Evolutionary conservation across 2,113 vertebrate genomes (phyloP), one percentile per base, ranked within the genome.

Genomic region (Syngnathus typhle): DNA sequence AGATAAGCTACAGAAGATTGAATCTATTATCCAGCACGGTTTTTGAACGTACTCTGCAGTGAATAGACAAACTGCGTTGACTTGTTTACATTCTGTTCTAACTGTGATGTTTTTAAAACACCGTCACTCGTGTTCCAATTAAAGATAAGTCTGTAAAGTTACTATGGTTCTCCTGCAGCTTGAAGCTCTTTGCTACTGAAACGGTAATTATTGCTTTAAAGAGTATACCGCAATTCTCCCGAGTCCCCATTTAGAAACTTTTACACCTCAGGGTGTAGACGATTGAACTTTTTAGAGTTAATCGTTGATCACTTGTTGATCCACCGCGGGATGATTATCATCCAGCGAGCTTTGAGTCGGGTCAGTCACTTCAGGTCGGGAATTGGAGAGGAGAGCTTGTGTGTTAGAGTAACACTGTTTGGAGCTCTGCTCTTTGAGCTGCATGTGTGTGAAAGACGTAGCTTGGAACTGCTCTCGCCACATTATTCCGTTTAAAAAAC

Each of bases 201-300:
- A 82, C 72, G 71, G 79, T 89, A 89, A 90, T 91, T 88, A 90
- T 88, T 84, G 83, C 86, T 86, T 89, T 87, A 89, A 88, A 87
- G 87, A 84, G 67, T 82, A 79, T 78, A 80, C 73, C 64, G 64
- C 71, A 77, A 78, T 82, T 67, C 86, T 86, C 87, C 76, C 11
- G 77, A 77, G 83, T 80, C 80, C 64, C 80, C 73, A 77, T 88
- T 84, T 86, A 76, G 73, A 85, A 87, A 87, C 80, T 87, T 89
- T 90, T 71, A 87, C 64, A 78, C 85, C 78, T 83, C 71, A 51
- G 74, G 78, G 68, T 88, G 85, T 81, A 80, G 77, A 90, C 87
- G 78, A 88, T 86, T 82, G 73, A 79, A 85, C 56, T 83, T 88
- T 84, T 86, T 74, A 75, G 70, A 85, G 88, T 84, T 84, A 76